Evolutionary conservation across 2,113 vertebrate species (phyloP).

Genomic region (Phylloscopus trochiloides): DNA sequence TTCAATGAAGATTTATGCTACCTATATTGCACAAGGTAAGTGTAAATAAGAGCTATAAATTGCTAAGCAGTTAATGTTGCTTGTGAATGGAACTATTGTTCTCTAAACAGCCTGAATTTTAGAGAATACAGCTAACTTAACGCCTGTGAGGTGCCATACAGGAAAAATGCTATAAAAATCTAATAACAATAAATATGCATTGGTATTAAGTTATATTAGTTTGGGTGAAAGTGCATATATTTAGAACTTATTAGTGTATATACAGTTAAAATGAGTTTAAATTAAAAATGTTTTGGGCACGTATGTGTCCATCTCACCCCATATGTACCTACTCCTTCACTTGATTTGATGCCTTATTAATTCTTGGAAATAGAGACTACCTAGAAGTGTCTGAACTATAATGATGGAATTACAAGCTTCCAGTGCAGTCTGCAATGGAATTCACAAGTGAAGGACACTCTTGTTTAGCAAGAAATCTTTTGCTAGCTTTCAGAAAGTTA

Average conservation of each 20-base stretch:
- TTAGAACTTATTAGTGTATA: constrained; percentile 41
- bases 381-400: background rate
- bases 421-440: background rate
- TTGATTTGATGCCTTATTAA: background rate
- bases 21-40: constrained; percentile 56
- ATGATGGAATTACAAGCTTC: background rate
- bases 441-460: background rate
- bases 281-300: constrained; percentile 5
- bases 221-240: constrained; percentile 28
- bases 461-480: background rate
- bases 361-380: background rate
- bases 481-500: background rate
- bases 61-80: constrained; percentile 30
- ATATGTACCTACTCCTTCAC: background rate
- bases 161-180: constrained; percentile 69
- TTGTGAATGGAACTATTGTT: constrained; percentile 66
- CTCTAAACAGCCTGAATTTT: constrained; percentile 47
- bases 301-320: background rate
- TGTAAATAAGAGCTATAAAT: constrained; percentile 69
- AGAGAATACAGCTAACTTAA: constrained; percentile 31
- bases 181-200: constrained; percentile 63
- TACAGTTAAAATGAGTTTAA: background rate
- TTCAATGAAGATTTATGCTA: constrained; percentile 50
- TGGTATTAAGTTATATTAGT: constrained; percentile 42
- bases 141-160: constrained; percentile 32